Evolutionary conservation across 2,888 invertebrate species (phyloP).

Genomic region (Balanococcus diminutus): DNA sequence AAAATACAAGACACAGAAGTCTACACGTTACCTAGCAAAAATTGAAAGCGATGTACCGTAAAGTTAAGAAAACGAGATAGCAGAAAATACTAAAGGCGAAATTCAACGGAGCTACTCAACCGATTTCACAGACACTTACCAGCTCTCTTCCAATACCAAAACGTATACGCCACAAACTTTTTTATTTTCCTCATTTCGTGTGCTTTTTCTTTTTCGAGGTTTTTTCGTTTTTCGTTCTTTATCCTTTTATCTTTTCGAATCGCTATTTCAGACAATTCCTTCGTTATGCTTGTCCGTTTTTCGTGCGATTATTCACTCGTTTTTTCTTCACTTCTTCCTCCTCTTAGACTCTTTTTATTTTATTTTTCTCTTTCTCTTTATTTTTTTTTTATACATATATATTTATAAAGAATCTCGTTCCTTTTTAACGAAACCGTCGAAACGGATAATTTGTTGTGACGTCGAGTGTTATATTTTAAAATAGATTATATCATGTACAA

Average conservation of each 20-base stretch:
- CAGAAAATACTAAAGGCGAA: conserved; percentile 40
- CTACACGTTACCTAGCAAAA: conserved; percentile 37
- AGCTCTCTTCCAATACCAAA: conserved; percentile 42
- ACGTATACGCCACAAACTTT: conserved; percentile 40
- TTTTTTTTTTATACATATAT: background rate
- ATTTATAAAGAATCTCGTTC: conserved; percentile 30
- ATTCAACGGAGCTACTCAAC: conserved; percentile 40
- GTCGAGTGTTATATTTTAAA: conserved; percentile 38
- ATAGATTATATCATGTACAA: conserved; percentile 38
- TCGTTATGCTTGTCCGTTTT: conserved; percentile 40
- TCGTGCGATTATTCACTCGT: conserved; percentile 40
- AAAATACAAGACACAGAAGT: conserved; percentile 26
- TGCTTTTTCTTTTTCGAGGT: conserved; percentile 36
- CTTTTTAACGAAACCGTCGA: conserved; percentile 38
- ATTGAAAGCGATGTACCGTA: conserved; percentile 42
- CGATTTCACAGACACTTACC: conserved; percentile 42
- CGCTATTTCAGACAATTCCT: conserved; percentile 42
- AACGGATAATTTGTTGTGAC: conserved; percentile 42
- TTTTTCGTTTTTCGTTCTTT: conserved; percentile 40
- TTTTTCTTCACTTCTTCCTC: background rate
- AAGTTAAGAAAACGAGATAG: conserved; percentile 40
- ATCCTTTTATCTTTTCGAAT: conserved; percentile 34
- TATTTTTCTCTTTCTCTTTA: background rate
- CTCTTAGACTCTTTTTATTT: background rate
- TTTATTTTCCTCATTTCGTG: conserved; percentile 38